Percentiles rank a stretch among this genome's conserved stretches.
These are phyloP conservation scores for Aspidiotus rigidus DNA, from an alignment of 2,888 invertebrate species.

Conservation along the genomic window DNA sequence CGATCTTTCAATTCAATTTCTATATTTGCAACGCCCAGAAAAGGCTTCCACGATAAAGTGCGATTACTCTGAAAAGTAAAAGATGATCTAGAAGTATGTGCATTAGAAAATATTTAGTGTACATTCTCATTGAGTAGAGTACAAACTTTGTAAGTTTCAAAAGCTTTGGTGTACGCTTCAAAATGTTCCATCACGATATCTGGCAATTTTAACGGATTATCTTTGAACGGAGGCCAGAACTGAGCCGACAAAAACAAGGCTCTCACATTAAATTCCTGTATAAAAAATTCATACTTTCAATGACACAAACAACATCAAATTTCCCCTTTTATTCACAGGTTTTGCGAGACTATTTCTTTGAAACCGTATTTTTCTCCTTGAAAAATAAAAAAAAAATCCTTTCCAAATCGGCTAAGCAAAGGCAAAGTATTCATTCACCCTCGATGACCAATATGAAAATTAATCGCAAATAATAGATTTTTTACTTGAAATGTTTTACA, in stretches of 20 bases:
- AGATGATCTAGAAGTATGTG: constrained; percentile 11
- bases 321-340: too few relatives aligned
- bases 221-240: constrained; percentile 96
- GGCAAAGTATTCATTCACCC: too few relatives aligned
- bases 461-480: too few relatives aligned
- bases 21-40: constrained; percentile 81
- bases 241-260: constrained; percentile 94
- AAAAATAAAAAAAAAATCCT: too few relatives aligned
- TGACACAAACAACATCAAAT: too few relatives aligned
- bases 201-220: constrained; percentile 83
- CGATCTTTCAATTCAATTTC: constrained; percentile 79
- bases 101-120: too few relatives aligned
- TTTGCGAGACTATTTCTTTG: too few relatives aligned
- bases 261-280: constrained; percentile 55
- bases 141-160: constrained; percentile 68
- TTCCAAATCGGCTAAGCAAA: too few relatives aligned
- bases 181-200: constrained; percentile 68
- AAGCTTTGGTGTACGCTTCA: constrained; percentile 76
- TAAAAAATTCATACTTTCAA: not conserved
- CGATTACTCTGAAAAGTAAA: constrained; percentile 57
- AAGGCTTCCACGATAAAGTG: constrained; percentile 86
- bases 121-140: too few relatives aligned
- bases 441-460: too few relatives aligned
- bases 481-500: too few relatives aligned
- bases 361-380: too few relatives aligned